Evolutionary conservation across 2,888 invertebrate genomes (phyloP).

Genomic region (Pseudococcus viburni): DNA sequence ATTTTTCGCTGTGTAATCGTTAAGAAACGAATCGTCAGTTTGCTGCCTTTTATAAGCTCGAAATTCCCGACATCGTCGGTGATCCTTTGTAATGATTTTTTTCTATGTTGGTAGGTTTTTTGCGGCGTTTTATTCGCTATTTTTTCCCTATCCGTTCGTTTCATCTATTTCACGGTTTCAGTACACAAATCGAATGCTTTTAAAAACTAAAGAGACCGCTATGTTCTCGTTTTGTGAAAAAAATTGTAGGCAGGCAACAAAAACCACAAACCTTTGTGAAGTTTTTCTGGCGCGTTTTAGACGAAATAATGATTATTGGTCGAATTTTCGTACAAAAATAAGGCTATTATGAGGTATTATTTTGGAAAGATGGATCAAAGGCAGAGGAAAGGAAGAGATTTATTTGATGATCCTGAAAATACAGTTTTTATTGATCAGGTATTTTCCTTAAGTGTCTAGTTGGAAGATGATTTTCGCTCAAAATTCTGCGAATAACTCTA

Average conservation of each 20-base stretch:
- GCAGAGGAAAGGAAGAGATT: too few relatives aligned
- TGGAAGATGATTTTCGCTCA: too few relatives aligned
- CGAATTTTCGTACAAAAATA: background rate
- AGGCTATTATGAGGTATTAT: background rate
- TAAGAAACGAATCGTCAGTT: conserved; percentile 18
- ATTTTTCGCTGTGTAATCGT: background rate
- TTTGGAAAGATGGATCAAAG: too few relatives aligned
- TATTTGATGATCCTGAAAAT: too few relatives aligned
- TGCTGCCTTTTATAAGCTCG: background rate
- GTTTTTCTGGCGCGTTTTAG: conserved; percentile 2
- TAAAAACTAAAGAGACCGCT: conserved; percentile 26
- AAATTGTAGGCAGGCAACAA: conserved; percentile 21
- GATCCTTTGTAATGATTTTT: conserved; percentile 28
- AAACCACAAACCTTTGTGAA: conserved; percentile 46
- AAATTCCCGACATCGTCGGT: conserved; percentile 5
- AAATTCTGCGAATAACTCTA: too few relatives aligned
- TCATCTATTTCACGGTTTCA: background rate
- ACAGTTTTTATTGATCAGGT: too few relatives aligned
- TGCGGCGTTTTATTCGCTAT: background rate
- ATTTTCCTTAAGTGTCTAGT: too few relatives aligned
- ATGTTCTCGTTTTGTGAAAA: background rate
- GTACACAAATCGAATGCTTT: conserved; percentile 37
- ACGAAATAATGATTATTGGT: conserved; percentile 13
- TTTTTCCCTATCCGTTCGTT: background rate
- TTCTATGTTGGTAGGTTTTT: background rate